A percentile compares a stretch with the other conserved stretches of the same genome.
These are phyloP conservation scores for Nematostella vectensis DNA, from an alignment of 92 coral and sea anemone genomes.

Conservation along the genomic window DNA sequence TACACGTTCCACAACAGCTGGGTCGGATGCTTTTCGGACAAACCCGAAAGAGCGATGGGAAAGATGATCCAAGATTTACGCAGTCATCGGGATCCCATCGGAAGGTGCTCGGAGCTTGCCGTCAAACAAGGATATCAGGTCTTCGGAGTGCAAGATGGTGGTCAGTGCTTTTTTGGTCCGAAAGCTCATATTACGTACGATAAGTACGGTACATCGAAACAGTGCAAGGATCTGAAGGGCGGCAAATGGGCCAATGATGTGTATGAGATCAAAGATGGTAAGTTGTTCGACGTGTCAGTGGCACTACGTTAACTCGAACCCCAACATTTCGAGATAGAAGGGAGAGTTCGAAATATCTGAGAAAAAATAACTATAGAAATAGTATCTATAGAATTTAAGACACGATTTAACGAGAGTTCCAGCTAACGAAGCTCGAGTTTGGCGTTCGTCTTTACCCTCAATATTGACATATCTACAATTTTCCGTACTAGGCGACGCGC, in stretches of 20 bases:
- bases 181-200: not conserved
- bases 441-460: too few species aligned
- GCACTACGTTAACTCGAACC: too few species aligned
- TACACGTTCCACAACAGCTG: not conserved
- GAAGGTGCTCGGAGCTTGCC: slow-evolving; percentile 44
- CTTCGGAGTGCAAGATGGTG: slow-evolving; percentile 57
- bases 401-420: too few species aligned
- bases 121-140: slow-evolving; percentile 24
- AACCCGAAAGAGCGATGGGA: slow-evolving; percentile 31
- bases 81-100: slow-evolving; percentile 32
- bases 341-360: too few species aligned
- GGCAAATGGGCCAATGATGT: not conserved
- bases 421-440: too few species aligned
- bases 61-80: slow-evolving; percentile 35
- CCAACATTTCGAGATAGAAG: too few species aligned
- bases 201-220: not conserved
- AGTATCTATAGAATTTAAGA: too few species aligned
- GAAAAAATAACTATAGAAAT: too few species aligned
- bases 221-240: not conserved
- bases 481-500: not conserved
- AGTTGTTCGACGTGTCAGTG: slow-evolving; percentile 1
- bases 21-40: slow-evolving; percentile 62
- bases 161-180: slow-evolving; percentile 41
- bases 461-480: too few species aligned
- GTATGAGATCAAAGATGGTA: not conserved